Conservation (phyloP, 2,888 invertebrate species). For the Orthonevra nobilis region DNA sequence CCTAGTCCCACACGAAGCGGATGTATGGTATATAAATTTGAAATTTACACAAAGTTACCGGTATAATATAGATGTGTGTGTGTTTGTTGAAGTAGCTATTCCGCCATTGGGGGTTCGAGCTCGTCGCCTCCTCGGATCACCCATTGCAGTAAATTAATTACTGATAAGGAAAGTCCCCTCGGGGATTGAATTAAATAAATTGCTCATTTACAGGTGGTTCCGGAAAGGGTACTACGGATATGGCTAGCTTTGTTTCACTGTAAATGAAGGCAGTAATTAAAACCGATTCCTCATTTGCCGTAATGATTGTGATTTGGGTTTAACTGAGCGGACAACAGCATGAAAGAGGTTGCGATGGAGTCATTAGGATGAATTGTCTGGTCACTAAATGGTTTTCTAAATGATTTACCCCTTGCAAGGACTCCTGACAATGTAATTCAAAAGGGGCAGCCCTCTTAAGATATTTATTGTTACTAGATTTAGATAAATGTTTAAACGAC, state of each 20-base stretch:
- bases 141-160: conserved; percentile 66
- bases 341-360: too few species aligned
- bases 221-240: background rate
- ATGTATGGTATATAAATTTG: conserved; percentile 49
- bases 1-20: conserved; percentile 9
- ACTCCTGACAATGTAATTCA: too few species aligned
- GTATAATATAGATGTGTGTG: background rate
- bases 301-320: background rate
- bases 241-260: background rate
- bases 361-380: too few species aligned
- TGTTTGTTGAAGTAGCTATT: too few species aligned
- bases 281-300: background rate
- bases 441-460: too few species aligned
- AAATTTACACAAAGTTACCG: conserved; percentile 35
- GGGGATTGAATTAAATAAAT: conserved; percentile 60
- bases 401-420: too few species aligned
- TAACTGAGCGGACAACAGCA: too few species aligned
- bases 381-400: too few species aligned
- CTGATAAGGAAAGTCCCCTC: conserved; percentile 61
- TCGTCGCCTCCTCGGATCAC: conserved; percentile 17
- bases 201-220: conserved; percentile 45
- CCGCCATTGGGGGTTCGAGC: conserved; percentile 8
- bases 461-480: too few species aligned
- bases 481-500: too few species aligned
- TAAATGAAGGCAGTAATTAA: conserved; percentile 10